Percentiles rank a stretch among this genome's conserved stretches.
phyloP scores from a whole-genome alignment of 1,140 invertebrate genomes.

The Lepidotrigona ventralis region DNA sequence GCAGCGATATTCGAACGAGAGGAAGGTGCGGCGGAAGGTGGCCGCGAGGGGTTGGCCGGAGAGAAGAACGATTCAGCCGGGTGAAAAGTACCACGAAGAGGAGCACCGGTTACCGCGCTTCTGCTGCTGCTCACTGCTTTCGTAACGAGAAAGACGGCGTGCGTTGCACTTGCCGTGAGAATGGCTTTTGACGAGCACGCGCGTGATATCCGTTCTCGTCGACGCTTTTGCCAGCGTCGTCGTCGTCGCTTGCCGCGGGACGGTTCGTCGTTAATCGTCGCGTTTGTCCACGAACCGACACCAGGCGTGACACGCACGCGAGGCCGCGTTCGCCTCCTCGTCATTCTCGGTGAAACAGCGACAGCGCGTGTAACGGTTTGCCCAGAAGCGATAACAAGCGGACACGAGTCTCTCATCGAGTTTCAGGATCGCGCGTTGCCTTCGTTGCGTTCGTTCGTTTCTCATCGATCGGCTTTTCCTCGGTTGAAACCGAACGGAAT shows the following conservation, averaged over 20 bases:
- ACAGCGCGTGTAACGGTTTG: not conserved
- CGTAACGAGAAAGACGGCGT: slow-evolving; percentile 30
- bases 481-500: slow-evolving; percentile 21
- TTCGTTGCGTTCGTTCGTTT: not conserved
- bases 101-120: slow-evolving; percentile 34
- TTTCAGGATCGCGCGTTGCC: not conserved
- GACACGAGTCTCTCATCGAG: not conserved
- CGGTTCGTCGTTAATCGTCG: slow-evolving; percentile 21
- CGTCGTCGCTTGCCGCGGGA: slow-evolving; percentile 14
- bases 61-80: slow-evolving; percentile 53
- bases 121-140: slow-evolving; percentile 32
- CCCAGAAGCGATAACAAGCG: slow-evolving; percentile 1
- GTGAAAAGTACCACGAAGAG: slow-evolving; percentile 40
- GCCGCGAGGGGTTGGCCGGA: slow-evolving; percentile 37
- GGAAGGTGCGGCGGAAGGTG: slow-evolving; percentile 26
- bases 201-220: slow-evolving; percentile 27
- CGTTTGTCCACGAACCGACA: not conserved
- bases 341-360: not conserved
- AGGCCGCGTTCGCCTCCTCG: no score
- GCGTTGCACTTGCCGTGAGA: slow-evolving; percentile 33
- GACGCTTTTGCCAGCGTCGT: slow-evolving; percentile 14
- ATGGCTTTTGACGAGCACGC: slow-evolving; percentile 46
- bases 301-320: no score
- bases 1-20: not conserved
- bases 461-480: not conserved